Percentiles rank a stretch among this genome's conserved stretches.
phyloP scores from a whole-genome alignment of 1,140 invertebrate species.

The Ceratoteleas bidentatus region DNA sequence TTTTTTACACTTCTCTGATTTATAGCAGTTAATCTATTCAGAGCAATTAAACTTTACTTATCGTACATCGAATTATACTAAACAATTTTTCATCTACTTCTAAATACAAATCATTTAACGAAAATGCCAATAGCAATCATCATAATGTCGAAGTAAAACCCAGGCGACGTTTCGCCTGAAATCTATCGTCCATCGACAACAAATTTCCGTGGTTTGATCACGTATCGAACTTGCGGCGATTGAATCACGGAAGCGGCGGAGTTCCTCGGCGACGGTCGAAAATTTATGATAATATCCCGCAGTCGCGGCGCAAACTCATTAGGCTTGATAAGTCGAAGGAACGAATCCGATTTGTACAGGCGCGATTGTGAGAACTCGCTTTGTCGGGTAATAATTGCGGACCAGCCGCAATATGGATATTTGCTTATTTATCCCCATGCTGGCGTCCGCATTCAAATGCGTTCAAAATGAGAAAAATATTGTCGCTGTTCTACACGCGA shows the following conservation, averaged over 20 bases:
- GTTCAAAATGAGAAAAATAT: constrained; percentile 1
- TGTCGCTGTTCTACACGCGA: not conserved
- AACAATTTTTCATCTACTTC: no score
- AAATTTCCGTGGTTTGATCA: constrained; percentile 58
- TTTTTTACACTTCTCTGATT: no score
- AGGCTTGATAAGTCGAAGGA: constrained; percentile 32
- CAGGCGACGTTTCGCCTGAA: constrained; percentile 16
- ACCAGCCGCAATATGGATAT: constrained; percentile 15
- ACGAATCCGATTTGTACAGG: constrained; percentile 43
- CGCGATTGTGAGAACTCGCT: constrained; percentile 19
- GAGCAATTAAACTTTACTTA: no score
- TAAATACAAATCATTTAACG: no score
- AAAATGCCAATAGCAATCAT: not conserved
- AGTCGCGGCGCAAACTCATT: constrained; percentile 45
- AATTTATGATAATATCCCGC: constrained; percentile 60
- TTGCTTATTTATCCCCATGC: constrained; percentile 28
- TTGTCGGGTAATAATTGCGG: constrained; percentile 40
- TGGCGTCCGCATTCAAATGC: constrained; percentile 31
- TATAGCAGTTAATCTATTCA: no score
- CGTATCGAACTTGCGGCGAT: constrained; percentile 50
- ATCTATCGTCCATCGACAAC: constrained; percentile 40
- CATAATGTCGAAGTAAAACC: constrained; percentile 5
- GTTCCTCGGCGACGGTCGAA: constrained; percentile 43
- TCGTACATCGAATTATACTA: no score
- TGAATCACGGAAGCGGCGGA: constrained; percentile 32